phyloP scores from a whole-genome alignment of 2,888 invertebrate genomes.

The Galerucella nymphaeae region DNA sequence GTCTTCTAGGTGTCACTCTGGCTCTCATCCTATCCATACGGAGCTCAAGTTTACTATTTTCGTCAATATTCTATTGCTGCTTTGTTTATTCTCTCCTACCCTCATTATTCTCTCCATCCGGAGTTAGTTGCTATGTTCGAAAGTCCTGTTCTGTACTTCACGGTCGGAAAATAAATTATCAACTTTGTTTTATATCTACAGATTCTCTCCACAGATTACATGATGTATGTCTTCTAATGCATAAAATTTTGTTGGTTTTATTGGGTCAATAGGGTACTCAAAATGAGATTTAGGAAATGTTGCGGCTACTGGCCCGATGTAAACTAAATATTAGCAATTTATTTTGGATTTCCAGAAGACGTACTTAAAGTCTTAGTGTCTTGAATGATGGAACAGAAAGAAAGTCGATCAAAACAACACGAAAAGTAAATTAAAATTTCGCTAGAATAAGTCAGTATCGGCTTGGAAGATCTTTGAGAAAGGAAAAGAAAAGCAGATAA shows the following conservation, averaged over 20 bases:
- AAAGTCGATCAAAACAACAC: too few species aligned
- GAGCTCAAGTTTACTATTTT: too few species aligned
- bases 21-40: too few species aligned
- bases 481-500: too few species aligned
- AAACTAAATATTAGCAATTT: not conserved
- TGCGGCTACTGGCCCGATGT: not conserved
- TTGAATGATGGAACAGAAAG: not conserved
- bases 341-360: not conserved
- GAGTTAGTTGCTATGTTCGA: not conserved
- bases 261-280: slow-evolving; percentile 14
- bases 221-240: slow-evolving; percentile 22
- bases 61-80: too few species aligned
- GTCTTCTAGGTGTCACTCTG: too few species aligned
- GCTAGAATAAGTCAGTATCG: too few species aligned
- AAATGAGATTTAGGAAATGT: not conserved
- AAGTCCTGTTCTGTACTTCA: not conserved
- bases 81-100: too few species aligned
- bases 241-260: slow-evolving; percentile 23
- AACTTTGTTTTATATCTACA: slow-evolving; percentile 27
- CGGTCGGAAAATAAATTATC: slow-evolving; percentile 20
- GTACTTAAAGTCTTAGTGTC: not conserved
- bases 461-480: too few species aligned
- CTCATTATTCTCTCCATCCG: too few species aligned
- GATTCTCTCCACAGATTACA: slow-evolving; percentile 16
- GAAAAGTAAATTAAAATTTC: too few species aligned